phyloP scores from a whole-genome alignment of 92 coral and sea anemone genomes.

The Muricea muricata region DNA sequence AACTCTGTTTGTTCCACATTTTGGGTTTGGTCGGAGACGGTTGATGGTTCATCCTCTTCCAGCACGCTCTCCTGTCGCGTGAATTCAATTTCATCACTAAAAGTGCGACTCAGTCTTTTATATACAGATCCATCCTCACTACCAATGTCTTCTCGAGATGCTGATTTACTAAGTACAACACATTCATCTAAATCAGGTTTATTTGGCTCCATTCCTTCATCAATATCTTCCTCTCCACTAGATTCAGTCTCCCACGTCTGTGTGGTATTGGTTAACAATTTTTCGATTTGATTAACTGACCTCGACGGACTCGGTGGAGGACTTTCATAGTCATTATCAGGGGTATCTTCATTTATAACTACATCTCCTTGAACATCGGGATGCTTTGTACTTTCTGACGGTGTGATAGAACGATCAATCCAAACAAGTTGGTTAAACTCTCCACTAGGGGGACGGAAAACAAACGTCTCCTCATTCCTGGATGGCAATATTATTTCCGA shows the following conservation, averaged over 20 bases:
- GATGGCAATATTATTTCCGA: slow-evolving; percentile 14
- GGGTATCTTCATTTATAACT: neutral
- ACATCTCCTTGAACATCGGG: neutral
- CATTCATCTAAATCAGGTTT: neutral
- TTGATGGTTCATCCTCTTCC: neutral
- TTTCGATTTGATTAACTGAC: slow-evolving; percentile 38
- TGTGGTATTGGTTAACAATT: slow-evolving; percentile 35
- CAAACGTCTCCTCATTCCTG: slow-evolving; percentile 23
- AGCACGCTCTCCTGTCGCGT: slow-evolving; percentile 31
- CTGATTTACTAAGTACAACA: slow-evolving; percentile 29
- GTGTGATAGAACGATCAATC: slow-evolving; percentile 85
- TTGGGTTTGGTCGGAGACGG: too few relatives aligned
- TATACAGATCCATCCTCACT: slow-evolving; percentile 31
- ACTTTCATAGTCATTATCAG: slow-evolving; percentile 19
- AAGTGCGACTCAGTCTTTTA: slow-evolving; percentile 36
- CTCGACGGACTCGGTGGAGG: slow-evolving; percentile 39
- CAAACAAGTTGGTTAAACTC: slow-evolving; percentile 93
- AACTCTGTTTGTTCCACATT: too few relatives aligned
- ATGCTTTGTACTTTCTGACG: slow-evolving; percentile 27
- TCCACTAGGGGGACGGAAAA: slow-evolving; percentile 44
- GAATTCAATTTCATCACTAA: slow-evolving; percentile 29
- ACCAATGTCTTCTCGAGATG: slow-evolving; percentile 37
- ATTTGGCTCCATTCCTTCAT: neutral
- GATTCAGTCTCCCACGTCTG: slow-evolving; percentile 51
- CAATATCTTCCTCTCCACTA: slow-evolving; percentile 33